Evolutionary conservation across 2,797 vertebrate genomes (phyloP).

Genomic region (Pipistrellus nathusii): DNA sequence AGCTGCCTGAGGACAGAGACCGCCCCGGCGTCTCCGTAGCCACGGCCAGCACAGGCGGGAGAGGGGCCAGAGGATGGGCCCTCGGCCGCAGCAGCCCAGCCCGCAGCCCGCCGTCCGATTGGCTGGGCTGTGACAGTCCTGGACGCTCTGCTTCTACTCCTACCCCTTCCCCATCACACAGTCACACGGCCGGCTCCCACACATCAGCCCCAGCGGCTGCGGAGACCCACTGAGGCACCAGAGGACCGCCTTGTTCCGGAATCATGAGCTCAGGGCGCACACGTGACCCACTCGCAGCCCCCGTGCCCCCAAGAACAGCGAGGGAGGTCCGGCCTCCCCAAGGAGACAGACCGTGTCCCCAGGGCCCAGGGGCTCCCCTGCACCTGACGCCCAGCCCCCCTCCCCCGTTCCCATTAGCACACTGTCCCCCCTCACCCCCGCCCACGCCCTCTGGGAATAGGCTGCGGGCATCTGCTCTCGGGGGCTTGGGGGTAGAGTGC

Average conservation of each 20-base stretch:
- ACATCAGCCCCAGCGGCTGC: background rate
- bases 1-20: background rate
- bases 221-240: background rate
- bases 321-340: background rate
- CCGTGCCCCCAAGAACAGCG: background rate
- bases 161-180: background rate
- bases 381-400: background rate
- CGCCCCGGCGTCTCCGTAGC: background rate
- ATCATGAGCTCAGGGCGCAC: background rate
- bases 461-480: constrained; percentile 71
- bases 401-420: constrained; percentile 26
- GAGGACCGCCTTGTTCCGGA: background rate
- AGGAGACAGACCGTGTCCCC: background rate
- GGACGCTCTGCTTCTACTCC: background rate
- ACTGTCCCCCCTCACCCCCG: constrained; percentile 51
- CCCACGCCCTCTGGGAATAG: constrained; percentile 61
- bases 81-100: background rate
- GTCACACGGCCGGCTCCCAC: background rate
- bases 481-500: constrained; percentile 57
- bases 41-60: background rate
- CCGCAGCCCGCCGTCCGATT: background rate
- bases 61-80: background rate
- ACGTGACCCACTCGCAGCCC: background rate
- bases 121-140: background rate
- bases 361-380: background rate